Base-by-base conservation (phyloP, 1,140 invertebrate species). In the Sweltsa coloradensis region DNA sequence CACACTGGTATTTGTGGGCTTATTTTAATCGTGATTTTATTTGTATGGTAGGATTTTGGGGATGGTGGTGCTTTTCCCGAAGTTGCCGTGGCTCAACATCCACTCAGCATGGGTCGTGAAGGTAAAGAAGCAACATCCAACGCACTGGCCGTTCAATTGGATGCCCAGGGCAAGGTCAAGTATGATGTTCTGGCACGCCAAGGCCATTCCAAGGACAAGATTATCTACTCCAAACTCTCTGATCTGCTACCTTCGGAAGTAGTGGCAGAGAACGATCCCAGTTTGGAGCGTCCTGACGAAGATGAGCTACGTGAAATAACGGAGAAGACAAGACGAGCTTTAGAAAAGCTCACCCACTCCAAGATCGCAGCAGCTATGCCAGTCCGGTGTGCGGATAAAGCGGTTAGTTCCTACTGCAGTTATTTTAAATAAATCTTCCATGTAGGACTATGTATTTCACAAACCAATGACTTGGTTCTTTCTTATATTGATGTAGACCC, bases 1-100 rank as follows among this genome's bases (percentile, higher is more conserved):
- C n/a, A n/a, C n/a, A n/a, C n/a, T n/a, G n/a, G n/a, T n/a, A n/a
- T n/a, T n/a, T n/a, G n/a, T n/a, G n/a, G n/a, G n/a, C n/a, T n/a
- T n/a, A n/a, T n/a, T n/a, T n/a, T n/a, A n/a, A n/a, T n/a, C n/a
- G n/a, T n/a, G n/a, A n/a, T n/a, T n/a, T n/a, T n/a, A n/a, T 46
- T 24, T 53, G 41, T 39, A 16, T 52, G 59, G 43, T 43, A 71
- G 74, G 87, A 89, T 68, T 90, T 79, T 75, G 78, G 78, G 57
- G 95, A 99, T 82, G 97, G 97, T 5, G 97, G 97, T 9, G 91
- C 97, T 0, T 99, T 94, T 68, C 96, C 97, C 1, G 97, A 99
- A 70, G 95, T 99, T 47, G 87, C 85, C 63, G 85, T 98, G 11
- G 93, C 93, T 0, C 97, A 99, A 59, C 96, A 93, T 70, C 97